Base-by-base conservation (phyloP, 1,140 invertebrate genomes). In the Caenorhabditis remanei region DNA sequence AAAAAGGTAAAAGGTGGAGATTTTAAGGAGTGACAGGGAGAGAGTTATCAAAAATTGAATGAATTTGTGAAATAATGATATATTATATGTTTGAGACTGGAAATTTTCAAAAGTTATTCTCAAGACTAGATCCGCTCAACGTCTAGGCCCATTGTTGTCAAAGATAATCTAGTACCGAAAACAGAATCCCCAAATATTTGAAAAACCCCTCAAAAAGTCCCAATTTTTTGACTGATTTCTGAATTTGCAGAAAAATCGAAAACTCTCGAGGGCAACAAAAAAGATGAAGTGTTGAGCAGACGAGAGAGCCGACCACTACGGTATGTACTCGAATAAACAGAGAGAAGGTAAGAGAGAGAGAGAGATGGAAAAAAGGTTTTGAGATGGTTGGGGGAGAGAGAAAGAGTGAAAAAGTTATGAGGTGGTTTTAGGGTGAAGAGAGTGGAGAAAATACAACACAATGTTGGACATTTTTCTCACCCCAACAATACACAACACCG, bases 291-390 rank as follows among this genome's bases (percentile, higher is more conserved):
- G 71, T 79, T 79, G 71, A 79, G 46, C n/a, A 79, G 46, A 46
- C 9, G 40, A 48, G 46, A 79, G 46, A 79, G 46, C 65, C 46
- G 71, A 79, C 46, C 71, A 79, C 71, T 79, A 79, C 71, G 71
- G 46, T 79, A 79, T 79, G 71, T 79, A 50, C 71, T 79, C 71
- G 71, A 79, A 79, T 79, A 79, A 79, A 79, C 40, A 79, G 71
- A 79, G 71, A 79, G 46, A 50, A 14, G 41, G 40, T 19, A 50
- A 79, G n/a, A 13, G 46, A 79, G 46, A 46, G 19, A 16, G 19
- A 41, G 5, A 8, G 24, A 46, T 14, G 46, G 19, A 58, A n/a
- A n/a, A 9, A 21, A 58, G n/a, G 46, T 53, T 53, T 53, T 53
- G 50, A 14, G 16, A 53, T 53, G 11, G 50, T 53, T 53, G 5